A percentile compares a stretch with the other conserved stretches of the same genome.
Evolutionary conservation across 2,888 invertebrate species (phyloP).

Genomic region (Marasmarcha lunaedactyla): DNA sequence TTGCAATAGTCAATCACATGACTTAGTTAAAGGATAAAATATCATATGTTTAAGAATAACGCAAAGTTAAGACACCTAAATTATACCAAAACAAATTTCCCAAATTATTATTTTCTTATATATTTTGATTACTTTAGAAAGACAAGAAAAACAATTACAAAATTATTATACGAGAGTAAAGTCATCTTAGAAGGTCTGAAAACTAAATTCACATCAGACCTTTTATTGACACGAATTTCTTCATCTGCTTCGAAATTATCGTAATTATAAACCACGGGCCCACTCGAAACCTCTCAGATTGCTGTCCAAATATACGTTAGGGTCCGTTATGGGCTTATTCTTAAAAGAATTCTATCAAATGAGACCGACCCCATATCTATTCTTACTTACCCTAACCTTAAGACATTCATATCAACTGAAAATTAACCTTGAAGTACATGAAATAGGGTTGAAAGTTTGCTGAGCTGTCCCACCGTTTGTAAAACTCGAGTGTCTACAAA

Average conservation of each 20-base stretch:
- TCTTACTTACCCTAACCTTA: slow-evolving; percentile 50
- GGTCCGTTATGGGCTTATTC: slow-evolving; percentile 58
- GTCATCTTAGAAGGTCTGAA: too few relatives aligned
- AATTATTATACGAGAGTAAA: too few relatives aligned
- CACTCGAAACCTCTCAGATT: slow-evolving; percentile 63
- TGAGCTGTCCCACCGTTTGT: slow-evolving; percentile 15
- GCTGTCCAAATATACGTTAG: slow-evolving; percentile 69
- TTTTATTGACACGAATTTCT: slow-evolving; percentile 15
- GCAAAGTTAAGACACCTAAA: too few relatives aligned
- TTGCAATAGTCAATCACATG: too few relatives aligned
- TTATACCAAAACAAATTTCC: too few relatives aligned
- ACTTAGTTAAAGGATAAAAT: too few relatives aligned
- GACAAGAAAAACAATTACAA: too few relatives aligned
- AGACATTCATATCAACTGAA: slow-evolving; percentile 12
- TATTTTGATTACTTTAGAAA: too few relatives aligned
- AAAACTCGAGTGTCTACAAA: slow-evolving; percentile 54
- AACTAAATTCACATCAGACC: too few relatives aligned
- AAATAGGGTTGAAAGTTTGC: slow-evolving; percentile 17
- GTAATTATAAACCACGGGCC: slow-evolving; percentile 62
- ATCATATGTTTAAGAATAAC: too few relatives aligned
- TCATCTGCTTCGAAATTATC: slow-evolving; percentile 62
- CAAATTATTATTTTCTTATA: too few relatives aligned
- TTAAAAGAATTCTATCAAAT: slow-evolving; percentile 57
- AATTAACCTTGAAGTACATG: slow-evolving; percentile 13
- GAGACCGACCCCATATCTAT: slow-evolving; percentile 64